These are phyloP conservation scores for Ommatoiulus sabulosus DNA, from an alignment of 2,888 invertebrate species.

Conservation along the genomic window DNA sequence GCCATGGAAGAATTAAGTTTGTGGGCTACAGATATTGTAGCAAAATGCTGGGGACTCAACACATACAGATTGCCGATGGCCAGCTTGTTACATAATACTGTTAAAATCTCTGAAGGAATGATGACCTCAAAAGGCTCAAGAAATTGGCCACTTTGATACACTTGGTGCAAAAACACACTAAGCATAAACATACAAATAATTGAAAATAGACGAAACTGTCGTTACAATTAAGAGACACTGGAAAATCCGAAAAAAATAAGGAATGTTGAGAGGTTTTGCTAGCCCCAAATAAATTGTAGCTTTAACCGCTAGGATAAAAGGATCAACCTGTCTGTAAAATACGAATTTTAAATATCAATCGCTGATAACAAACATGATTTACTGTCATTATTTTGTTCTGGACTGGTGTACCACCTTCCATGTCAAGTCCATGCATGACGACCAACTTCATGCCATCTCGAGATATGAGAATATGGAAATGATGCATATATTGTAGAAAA, in stretches of 20 bases:
- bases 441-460: neutral
- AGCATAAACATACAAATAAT: neutral
- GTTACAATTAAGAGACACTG: conserved; percentile 27
- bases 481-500: conserved; percentile 1
- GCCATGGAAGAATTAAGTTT: conserved; percentile 7
- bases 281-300: neutral
- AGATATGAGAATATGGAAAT: neutral
- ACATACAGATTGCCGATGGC: neutral
- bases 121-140: neutral
- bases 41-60: neutral
- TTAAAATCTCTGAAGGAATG: neutral
- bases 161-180: neutral
- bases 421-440: neutral
- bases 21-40: conserved; percentile 3
- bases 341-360: neutral
- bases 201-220: neutral
- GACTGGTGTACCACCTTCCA: neutral
- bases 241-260: neutral
- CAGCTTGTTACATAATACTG: conserved; percentile 34
- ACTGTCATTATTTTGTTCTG: neutral
- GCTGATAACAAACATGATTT: neutral
- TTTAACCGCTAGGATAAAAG: no score
- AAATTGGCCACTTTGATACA: neutral
- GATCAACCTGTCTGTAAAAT: neutral
- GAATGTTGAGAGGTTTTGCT: neutral